Base-by-base conservation (phyloP, 2,113 vertebrate genomes). In the Malurus alboscapulatus region DNA sequence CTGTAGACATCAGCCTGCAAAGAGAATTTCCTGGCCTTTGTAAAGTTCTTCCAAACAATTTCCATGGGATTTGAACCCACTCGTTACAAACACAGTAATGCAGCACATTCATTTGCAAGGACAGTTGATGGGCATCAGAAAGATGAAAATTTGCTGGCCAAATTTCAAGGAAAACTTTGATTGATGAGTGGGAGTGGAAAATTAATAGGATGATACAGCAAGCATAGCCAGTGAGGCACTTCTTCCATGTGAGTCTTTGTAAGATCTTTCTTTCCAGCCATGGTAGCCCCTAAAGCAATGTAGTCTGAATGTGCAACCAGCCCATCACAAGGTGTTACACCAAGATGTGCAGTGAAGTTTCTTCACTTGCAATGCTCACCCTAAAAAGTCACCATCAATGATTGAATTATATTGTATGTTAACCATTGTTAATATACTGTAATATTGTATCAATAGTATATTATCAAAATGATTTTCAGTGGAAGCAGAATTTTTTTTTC, bases 361-460 rank as follows among this genome's bases (percentile, higher is more conserved):
- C 14, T 34, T 80, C 22, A 80, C 13, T 69, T 20, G 21, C 7
- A 17, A 19, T 22, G 20, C 12, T 93, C 3, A 38, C 3, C 9
- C 7, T n/a, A 38, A 54, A n/a, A 61, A 32, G 3, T 24, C 12
- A 6, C 4, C 40, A 6, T 26, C 24, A n/a, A 5, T 47, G 10
- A n/a, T 20, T 36, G 10, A 34, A 6, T 55, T 82, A 26, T 8
- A 14, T 26, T 5, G 5, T 58, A 29, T 29, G 7, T 30, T 58
- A 76, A n/a, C 8, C 1, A 9, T 47, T 44, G 14, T 21, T 66
- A 47, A 24, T 13, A 1, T 17, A 20, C 1, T 29, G 0, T 62
- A 20, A 27, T 48, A 17, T 57, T 44, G 2, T 34, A 34, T 48
- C 42, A 16, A 17, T 61, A 61, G 5, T 42, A 3, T 75, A 21